Percentiles rank a stretch among this genome's conserved stretches.
phyloP scores from a whole-genome alignment of 2,888 invertebrate genomes.

The Tetranychus truncatus region DNA sequence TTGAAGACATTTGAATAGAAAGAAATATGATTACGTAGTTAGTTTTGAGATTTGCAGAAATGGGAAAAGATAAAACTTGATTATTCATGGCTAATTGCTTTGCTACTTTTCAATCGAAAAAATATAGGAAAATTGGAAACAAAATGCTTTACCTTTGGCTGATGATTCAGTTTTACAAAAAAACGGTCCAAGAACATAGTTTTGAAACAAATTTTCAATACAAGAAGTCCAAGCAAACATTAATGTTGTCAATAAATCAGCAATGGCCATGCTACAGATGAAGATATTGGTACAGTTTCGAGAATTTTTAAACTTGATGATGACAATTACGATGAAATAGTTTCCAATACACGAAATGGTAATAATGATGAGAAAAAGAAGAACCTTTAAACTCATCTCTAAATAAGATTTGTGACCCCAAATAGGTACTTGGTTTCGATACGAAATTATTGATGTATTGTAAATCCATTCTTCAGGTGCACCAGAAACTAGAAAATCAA shows the following conservation, averaged over 20 bases:
- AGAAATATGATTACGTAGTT: too few relatives aligned
- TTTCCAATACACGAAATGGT: slow-evolving; percentile 49
- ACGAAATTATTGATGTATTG: neutral
- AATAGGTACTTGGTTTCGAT: neutral
- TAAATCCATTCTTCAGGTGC: neutral
- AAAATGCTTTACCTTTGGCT: slow-evolving; percentile 43
- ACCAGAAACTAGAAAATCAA: neutral
- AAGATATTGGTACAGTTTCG: slow-evolving; percentile 51
- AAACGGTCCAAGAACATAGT: slow-evolving; percentile 50
- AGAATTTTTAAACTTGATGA: slow-evolving; percentile 42
- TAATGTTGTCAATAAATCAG: slow-evolving; percentile 47
- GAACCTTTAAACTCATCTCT: slow-evolving; percentile 4
- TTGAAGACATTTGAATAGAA: too few relatives aligned
- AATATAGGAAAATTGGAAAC: too few relatives aligned
- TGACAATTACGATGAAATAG: slow-evolving; percentile 44
- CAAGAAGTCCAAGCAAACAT: slow-evolving; percentile 59
- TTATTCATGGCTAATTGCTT: too few relatives aligned
- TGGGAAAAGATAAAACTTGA: too few relatives aligned
- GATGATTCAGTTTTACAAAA: slow-evolving; percentile 61
- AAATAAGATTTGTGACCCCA: slow-evolving; percentile 5
- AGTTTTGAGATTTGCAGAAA: too few relatives aligned
- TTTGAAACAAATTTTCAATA: slow-evolving; percentile 54
- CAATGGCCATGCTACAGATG: slow-evolving; percentile 53
- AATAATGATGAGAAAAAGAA: slow-evolving; percentile 34
- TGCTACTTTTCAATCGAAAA: too few relatives aligned